These are phyloP conservation scores for Thunnus maccoyii DNA, from an alignment of 2,113 vertebrate genomes.

Conservation along the genomic window DNA sequence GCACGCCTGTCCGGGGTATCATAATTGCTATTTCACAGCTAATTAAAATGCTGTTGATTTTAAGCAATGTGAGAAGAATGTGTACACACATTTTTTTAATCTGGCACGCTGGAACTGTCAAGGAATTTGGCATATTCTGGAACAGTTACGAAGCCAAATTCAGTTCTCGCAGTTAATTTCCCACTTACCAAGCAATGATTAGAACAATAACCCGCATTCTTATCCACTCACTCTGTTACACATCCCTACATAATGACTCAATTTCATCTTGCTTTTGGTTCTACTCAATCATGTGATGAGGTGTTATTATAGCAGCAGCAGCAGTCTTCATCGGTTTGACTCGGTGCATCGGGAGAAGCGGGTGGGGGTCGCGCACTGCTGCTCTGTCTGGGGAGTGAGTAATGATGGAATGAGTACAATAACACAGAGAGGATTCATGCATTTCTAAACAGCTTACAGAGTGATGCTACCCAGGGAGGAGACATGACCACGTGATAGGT, in stretches of 20 bases:
- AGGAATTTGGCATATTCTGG: constrained; percentile 34
- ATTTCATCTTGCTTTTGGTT: constrained; percentile 11
- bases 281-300: constrained; percentile 6
- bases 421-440: constrained; percentile 70
- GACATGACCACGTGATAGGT: constrained; percentile 53
- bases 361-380: constrained; percentile 41
- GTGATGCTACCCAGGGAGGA: constrained; percentile 57
- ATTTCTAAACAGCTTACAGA: constrained; percentile 76
- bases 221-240: neutral
- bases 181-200: neutral
- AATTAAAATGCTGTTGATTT: constrained; percentile 23
- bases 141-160: constrained; percentile 34
- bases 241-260: neutral
- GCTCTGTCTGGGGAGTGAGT: constrained; percentile 62
- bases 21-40: constrained; percentile 48
- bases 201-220: constrained; percentile 34
- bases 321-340: constrained; percentile 36
- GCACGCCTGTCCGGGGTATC: neutral
- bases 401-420: constrained; percentile 65
- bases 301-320: neutral
- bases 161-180: constrained; percentile 25
- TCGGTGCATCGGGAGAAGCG: constrained; percentile 37
- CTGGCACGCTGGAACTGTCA: neutral
- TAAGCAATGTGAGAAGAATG: constrained; percentile 21
- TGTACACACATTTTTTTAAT: constrained; percentile 12